Evolutionary conservation across 2,888 invertebrate genomes (phyloP).

Genomic region (Oxystoma pomonae): DNA sequence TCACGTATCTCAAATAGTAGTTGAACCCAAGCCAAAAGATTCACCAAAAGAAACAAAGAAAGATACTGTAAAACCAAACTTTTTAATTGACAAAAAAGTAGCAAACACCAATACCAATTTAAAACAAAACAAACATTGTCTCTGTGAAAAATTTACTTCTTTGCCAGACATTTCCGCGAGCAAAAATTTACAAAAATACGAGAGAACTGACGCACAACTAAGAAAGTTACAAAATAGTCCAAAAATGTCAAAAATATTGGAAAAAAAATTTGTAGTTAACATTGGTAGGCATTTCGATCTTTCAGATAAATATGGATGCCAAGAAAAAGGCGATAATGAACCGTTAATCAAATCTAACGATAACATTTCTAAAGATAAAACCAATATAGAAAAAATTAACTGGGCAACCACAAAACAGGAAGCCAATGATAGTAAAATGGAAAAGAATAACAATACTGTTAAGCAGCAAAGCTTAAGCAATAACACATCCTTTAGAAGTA

Average conservation of each 20-base stretch:
- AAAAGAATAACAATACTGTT: no score
- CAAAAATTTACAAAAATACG: conserved; percentile 65
- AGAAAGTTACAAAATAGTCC: conserved; percentile 46
- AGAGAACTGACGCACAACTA: conserved; percentile 67
- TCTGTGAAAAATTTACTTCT: conserved; percentile 53
- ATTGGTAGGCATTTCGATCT: conserved; percentile 48
- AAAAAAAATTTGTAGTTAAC: conserved; percentile 46
- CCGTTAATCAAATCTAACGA: conserved; percentile 39
- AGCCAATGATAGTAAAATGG: no score
- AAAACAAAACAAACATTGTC: not conserved
- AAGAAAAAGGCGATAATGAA: conserved; percentile 30
- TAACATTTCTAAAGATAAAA: conserved; percentile 29
- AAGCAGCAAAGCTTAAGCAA: no score
- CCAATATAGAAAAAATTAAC: not conserved
- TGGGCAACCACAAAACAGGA: not conserved
- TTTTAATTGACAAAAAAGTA: not conserved
- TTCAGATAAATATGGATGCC: conserved; percentile 34
- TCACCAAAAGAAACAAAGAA: not conserved
- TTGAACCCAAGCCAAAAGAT: not conserved
- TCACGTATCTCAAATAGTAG: not conserved
- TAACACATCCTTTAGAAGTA: not conserved
- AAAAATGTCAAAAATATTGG: conserved; percentile 21
- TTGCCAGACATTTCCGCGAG: conserved; percentile 67
- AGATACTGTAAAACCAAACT: not conserved
- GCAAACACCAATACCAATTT: not conserved